Evolutionary conservation across 2,797 vertebrate genomes (phyloP).

Genomic region (Catharus ustulatus): DNA sequence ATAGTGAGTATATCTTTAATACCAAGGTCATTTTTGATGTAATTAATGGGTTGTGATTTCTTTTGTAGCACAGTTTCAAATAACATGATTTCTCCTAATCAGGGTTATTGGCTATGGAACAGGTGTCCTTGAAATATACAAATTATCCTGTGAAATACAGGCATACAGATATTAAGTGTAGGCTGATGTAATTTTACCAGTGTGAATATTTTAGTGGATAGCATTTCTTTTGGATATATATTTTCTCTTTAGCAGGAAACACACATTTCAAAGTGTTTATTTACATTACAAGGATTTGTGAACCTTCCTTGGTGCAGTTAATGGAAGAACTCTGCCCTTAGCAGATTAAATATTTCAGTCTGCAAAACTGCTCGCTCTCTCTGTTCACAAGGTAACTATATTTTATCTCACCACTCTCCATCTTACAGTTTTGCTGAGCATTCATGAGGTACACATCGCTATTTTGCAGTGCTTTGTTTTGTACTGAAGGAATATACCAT

Average conservation of each 20-base stretch:
- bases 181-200: background rate
- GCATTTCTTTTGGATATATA: background rate
- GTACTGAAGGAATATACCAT: background rate
- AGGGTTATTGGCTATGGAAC: background rate
- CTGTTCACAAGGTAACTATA: background rate
- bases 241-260: background rate
- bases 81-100: conserved; percentile 3
- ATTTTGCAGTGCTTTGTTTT: background rate
- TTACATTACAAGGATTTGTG: fast-evolving
- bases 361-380: background rate
- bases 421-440: background rate
- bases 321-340: background rate
- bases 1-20: background rate
- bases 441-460: background rate
- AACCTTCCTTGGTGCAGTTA: background rate
- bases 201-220: background rate
- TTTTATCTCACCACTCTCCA: background rate
- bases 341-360: background rate
- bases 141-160: background rate
- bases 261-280: background rate
- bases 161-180: background rate
- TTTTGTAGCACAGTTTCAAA: background rate
- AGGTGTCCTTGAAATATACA: background rate
- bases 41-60: conserved; percentile 17
- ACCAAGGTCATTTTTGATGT: conserved; percentile 7